Conservation (phyloP, 35 echinoderm and acorn worm genomes). For the Lytechinus pictus region DNA sequence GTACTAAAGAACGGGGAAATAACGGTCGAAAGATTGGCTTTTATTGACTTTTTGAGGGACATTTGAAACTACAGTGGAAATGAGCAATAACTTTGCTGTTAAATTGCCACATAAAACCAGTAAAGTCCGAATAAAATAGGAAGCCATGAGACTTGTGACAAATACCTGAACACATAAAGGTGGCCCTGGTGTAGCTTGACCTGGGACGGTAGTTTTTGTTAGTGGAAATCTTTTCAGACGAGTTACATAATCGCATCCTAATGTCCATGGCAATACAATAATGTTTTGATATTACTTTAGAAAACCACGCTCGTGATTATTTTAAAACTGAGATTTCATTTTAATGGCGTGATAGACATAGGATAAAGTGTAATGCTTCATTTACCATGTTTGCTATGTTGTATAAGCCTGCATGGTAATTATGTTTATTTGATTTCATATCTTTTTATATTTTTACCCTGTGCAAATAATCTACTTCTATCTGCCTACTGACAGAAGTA, state of each 20-base stretch:
- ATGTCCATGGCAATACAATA: not conserved
- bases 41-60: not conserved
- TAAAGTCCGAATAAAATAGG: not conserved
- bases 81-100: constrained; percentile 5
- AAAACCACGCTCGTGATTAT: not conserved
- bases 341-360: too few species aligned
- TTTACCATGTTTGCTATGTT: too few species aligned
- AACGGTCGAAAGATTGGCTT: not conserved
- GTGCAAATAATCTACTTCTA: too few species aligned
- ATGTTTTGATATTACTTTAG: not conserved
- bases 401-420: too few species aligned
- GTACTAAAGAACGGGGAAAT: not conserved
- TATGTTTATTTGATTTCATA: too few species aligned
- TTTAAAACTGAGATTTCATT: not conserved
- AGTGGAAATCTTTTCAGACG: not conserved
- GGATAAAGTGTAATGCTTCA: too few species aligned
- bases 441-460: too few species aligned
- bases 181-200: not conserved
- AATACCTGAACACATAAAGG: not conserved
- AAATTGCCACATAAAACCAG: not conserved
- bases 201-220: not conserved
- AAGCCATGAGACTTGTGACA: not conserved
- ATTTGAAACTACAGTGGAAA: constrained; percentile 4
- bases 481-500: too few species aligned
- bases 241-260: not conserved